Base-by-base conservation (phyloP, 2,888 invertebrate genomes). In the Itoplectis maculator region DNA sequence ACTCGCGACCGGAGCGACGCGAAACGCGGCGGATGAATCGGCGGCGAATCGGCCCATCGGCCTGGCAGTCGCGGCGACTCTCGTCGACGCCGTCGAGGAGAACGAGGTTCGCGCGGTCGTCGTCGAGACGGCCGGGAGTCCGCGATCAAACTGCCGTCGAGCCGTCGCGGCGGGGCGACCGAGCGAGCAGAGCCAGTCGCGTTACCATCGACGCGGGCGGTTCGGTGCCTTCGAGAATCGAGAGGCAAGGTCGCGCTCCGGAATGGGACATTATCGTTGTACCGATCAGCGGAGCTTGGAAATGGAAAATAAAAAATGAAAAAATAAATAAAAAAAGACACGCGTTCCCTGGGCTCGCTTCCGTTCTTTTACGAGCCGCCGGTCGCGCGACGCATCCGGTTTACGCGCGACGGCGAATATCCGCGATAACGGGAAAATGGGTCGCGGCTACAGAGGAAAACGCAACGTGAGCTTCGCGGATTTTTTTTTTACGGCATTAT, bases 121-220 rank as follows among this genome's bases (percentile, higher is more conserved):
- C 49, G 79, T 61, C 76, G 79, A 79, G 79, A 76, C 76, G 66
- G 76, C 68, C 40, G 47, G 56, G 76, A 79, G 82, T 79, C 76
- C 72, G 69, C 79, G 73, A 77, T 73, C 76, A 69, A 77, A 82
- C 82, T 82, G 82, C 61, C 76, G 66, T 61, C 42, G 61, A 76
- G 66, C 66, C 72, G 59, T 42, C 56, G 66, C 78, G 63, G 18
- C 15, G 51, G 35, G 51, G 70, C 45, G 15, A 63, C 54, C 13
- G 72, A 72, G 73, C 68, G 79, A 82, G 72, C n/a, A n/a, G 72
- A 77, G 69, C 47, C 63, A 56, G 74, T 61, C 61, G 45, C 15
- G 47, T 65, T 73, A 63, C 66, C 70, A 72, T 72, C 59, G 70
- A 59, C 75, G 61, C 61, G 40, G 7, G 0, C n/a, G 47, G 37